Base-by-base conservation (phyloP, 64 coral and sea anemone genomes). In the Actinia equina region DNA sequence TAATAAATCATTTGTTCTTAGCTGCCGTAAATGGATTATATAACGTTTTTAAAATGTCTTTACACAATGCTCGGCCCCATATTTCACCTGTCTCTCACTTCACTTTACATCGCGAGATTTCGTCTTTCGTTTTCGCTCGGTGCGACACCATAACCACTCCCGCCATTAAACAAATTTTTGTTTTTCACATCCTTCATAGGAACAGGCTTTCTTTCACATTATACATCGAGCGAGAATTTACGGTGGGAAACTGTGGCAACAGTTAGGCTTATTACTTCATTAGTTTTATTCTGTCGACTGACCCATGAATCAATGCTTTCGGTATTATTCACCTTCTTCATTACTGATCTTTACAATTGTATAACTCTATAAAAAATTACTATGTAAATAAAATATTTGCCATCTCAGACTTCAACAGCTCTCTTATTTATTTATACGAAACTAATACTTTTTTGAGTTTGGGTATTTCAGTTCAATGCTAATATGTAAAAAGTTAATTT, bases 1-100 rank as follows among this genome's bases (percentile, higher is more conserved):
- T 52, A 81, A 81, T 81, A 44, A 81, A 81, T 81, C 78, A 81
- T 52, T 81, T 51, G 42, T 74, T 74, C 69, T 74, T 74, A 74
- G 69, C 69, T 74, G 26, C 69, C 69, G 69, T 74, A 74, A 74
- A 74, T 26, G 69, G 69, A 74, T 74, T 74, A 74, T 74, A 74
- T 74, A 74, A 74, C 69, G 69, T 74, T 74, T 74, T 74, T 74
- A 74, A 74, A 74, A 74, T 74, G 69, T 74, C 69, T 74, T 74
- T 74, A 74, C 69, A 74, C 69, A 74, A 74, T 74, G 69, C 69
- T 74, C 69, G 69, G 69, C 69, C 69, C 26, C 27, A 74, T 74
- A 74, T 74, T 74, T 74, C 69, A 74, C 69, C 69, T 74, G 69
- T 74, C 69, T 74, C 69, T 15, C 26, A 74, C 69, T 74, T 74